Percentiles rank a stretch among this genome's conserved stretches.
Conservation (phyloP, 1,140 invertebrate species). For the Pinna nobilis region DNA sequence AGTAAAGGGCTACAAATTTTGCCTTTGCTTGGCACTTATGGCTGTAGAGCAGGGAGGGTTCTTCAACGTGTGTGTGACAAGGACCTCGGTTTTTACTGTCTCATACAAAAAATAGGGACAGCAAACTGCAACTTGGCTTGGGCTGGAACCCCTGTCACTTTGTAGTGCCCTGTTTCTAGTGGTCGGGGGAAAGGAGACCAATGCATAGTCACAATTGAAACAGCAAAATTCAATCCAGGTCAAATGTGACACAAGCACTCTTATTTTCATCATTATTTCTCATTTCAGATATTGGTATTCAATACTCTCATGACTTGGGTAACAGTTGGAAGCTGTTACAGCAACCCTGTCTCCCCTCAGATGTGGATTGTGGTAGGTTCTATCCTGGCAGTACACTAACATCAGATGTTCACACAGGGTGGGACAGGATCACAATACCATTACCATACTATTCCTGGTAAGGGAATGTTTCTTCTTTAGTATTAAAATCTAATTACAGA, state of each 20-base stretch:
- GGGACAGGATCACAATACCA: slow-evolving; percentile 67
- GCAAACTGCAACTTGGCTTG: too few relatives aligned
- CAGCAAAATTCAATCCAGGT: too few relatives aligned
- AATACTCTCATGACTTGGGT: slow-evolving; percentile 70
- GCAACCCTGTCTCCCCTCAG: slow-evolving; percentile 62
- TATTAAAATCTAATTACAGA: background rate
- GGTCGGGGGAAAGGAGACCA: too few relatives aligned
- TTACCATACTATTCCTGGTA: slow-evolving; percentile 68
- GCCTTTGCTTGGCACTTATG: too few relatives aligned
- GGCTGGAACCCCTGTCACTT: too few relatives aligned
- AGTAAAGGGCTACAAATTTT: too few relatives aligned
- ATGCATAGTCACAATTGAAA: too few relatives aligned
- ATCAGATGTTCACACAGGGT: slow-evolving; percentile 64
- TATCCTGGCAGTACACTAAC: slow-evolving; percentile 55
- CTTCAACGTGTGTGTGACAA: too few relatives aligned
- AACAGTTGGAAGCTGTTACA: slow-evolving; percentile 66
- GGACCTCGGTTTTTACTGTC: too few relatives aligned
- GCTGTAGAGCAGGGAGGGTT: too few relatives aligned
- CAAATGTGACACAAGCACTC: background rate
- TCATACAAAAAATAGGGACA: too few relatives aligned
- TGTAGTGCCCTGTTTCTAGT: too few relatives aligned
- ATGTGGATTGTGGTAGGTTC: slow-evolving; percentile 60
- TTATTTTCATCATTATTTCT: background rate
- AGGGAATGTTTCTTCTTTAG: background rate
- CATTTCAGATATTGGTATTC: slow-evolving; percentile 53